Evolutionary conservation across 2,113 vertebrate genomes (phyloP), one percentile per base, ranked within the genome.

Genomic region (Jaculus jaculus): DNA sequence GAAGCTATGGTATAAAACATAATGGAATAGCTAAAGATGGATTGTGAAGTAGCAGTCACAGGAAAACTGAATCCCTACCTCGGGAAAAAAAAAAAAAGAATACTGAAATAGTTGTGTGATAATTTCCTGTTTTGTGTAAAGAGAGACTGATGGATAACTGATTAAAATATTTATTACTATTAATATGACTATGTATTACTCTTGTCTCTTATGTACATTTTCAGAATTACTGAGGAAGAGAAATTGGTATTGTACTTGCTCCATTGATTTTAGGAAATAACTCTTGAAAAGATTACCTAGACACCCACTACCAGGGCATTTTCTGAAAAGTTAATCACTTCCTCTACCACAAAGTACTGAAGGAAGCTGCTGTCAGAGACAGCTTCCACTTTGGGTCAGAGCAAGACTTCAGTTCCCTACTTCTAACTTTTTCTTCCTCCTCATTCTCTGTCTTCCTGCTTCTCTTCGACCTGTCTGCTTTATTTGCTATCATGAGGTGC

Each of bases 341-440:
- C 66, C 32, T 66, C 1, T 18, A 73, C 63, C 42, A n/a, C 16
- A 30, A 5, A 30, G 8, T 47, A 11, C 28, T 3, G 18, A 23
- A 20, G 26, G 37, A 72, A 32, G 1, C 13, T 77, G 11, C 39
- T 72, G 71, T 91, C 24, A 86, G 74, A 73, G 65, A 83, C 24
- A 68, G 20, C 11, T 32, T 69, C 32, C 1, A 1, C 32, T 23
- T 20, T 71, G 42, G 11, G 28, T 69, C 21, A 47, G 21, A 34
- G 2, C 3, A 5, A 81, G 39, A 39, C 71, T 26, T n/a, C 6
- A 4, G 13, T 20, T 1, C 0, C 16, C 9, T 28, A 26, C 17
- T 30, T 66, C 39, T 47, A 42, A 5, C 28, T 24, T 47, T 63
- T 63, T 73, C 28, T 16, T 39, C 61, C 5, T 30, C 34, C 7